These are phyloP conservation scores for Acanthurus tractus DNA, from an alignment of 2,797 vertebrate genomes.

Conservation along the genomic window DNA sequence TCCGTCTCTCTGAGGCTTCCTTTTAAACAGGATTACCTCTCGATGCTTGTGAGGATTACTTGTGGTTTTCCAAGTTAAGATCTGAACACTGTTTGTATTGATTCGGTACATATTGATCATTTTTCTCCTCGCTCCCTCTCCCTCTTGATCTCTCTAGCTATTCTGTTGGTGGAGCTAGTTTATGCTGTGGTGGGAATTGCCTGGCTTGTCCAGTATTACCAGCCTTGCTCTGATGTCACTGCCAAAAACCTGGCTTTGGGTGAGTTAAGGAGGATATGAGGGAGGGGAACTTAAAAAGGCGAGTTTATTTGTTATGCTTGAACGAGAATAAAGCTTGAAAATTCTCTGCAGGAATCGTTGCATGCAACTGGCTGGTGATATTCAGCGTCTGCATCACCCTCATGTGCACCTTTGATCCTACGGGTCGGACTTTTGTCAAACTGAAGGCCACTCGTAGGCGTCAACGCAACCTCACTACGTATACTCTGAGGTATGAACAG, in stretches of 20 bases:
- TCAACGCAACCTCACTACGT: constrained; percentile 96
- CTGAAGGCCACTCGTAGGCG: constrained; percentile 96
- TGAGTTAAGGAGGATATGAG: constrained; percentile 72
- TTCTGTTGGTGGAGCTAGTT: constrained; percentile 96
- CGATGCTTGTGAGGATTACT: constrained; percentile 16
- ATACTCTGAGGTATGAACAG: constrained; percentile 91
- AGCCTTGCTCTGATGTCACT: constrained; percentile 96
- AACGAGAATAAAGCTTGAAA: constrained; percentile 23
- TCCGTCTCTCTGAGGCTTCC: not conserved
- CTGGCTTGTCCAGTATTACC: constrained; percentile 98
- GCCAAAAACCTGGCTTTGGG: constrained; percentile 97
- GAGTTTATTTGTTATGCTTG: not conserved
- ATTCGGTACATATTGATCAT: constrained; percentile 34
- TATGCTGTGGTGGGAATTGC: constrained; percentile 97
- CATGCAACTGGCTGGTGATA: constrained; percentile 99
- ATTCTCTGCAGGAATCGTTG: constrained; percentile 90
- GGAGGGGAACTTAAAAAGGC: not conserved
- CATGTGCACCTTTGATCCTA: constrained; percentile 97
- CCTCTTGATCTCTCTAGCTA: constrained; percentile 81
- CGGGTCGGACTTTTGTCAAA: constrained; percentile 97
- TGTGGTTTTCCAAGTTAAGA: constrained; percentile 20
- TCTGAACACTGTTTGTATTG: constrained; percentile 29
- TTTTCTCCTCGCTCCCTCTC: not conserved
- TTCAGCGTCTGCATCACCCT: constrained; percentile 97
- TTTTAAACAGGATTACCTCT: not conserved